phyloP scores from a whole-genome alignment of 2,888 invertebrate genomes.

The Atrina japonica region DNA sequence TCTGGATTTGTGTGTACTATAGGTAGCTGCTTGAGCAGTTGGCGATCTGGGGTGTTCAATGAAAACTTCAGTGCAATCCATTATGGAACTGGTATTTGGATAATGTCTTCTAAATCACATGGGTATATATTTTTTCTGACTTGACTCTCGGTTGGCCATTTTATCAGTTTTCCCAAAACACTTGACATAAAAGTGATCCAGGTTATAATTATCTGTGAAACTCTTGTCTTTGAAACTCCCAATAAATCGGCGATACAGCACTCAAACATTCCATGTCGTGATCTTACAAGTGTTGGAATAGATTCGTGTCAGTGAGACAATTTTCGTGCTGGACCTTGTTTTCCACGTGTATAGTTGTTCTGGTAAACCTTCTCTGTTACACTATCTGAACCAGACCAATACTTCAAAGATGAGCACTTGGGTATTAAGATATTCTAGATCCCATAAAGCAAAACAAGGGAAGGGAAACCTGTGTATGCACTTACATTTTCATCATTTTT shows the following conservation, averaged over 20 bases:
- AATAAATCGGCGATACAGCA: constrained; percentile 2
- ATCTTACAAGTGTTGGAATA: neutral
- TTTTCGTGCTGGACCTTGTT: constrained; percentile 22
- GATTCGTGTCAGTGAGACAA: constrained; percentile 10
- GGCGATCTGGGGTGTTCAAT: constrained; percentile 14
- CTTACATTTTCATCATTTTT: constrained; percentile 24
- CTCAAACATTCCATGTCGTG: constrained; percentile 9
- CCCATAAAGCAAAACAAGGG: neutral
- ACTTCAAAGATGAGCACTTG: constrained; percentile 16
- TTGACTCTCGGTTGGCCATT: constrained; percentile 10
- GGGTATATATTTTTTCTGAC: constrained; percentile 17
- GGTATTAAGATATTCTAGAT: constrained; percentile 10
- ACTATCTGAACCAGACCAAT: constrained; percentile 16
- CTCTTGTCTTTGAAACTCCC: constrained; percentile 14
- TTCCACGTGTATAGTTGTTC: neutral
- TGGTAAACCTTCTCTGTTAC: constrained; percentile 4
- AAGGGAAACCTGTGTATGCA: constrained; percentile 11
- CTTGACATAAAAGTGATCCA: constrained; percentile 29
- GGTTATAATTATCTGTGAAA: constrained; percentile 29
- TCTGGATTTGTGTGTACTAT: constrained; percentile 19
- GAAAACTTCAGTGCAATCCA: constrained; percentile 17
- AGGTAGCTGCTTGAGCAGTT: constrained; percentile 22
- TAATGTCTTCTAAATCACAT: constrained; percentile 1
- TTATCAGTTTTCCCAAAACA: constrained; percentile 8
- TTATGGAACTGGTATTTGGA: constrained; percentile 6